Conservation (phyloP, 1,140 invertebrate species). For the Cotesia chilonis region DNA sequence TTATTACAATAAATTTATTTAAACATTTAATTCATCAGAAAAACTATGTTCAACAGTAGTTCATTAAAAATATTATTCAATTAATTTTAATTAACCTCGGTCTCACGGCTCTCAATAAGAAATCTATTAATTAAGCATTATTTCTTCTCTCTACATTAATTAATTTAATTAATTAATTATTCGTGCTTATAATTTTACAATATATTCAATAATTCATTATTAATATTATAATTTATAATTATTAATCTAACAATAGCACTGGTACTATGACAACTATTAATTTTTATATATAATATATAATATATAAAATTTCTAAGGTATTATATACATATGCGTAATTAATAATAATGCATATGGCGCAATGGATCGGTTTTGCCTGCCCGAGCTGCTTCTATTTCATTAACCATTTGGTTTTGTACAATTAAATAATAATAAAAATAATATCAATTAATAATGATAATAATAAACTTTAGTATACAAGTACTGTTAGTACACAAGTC, state of each 20-base stretch:
- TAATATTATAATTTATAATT: constrained; percentile 25
- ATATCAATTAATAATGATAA: neutral
- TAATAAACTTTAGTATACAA: neutral
- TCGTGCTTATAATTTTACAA: neutral
- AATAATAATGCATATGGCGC: constrained; percentile 51
- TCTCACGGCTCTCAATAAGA: too few species aligned
- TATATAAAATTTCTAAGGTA: constrained; percentile 28
- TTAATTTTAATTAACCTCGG: too few species aligned
- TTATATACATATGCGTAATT: constrained; percentile 47
- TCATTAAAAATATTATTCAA: too few species aligned
- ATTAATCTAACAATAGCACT: constrained; percentile 37
- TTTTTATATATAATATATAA: constrained; percentile 23
- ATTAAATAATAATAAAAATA: constrained; percentile 8
- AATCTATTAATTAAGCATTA: too few species aligned
- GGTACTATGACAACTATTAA: constrained; percentile 51
- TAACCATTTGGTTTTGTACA: constrained; percentile 34
- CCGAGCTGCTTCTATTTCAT: constrained; percentile 55
- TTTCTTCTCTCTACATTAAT: too few species aligned
- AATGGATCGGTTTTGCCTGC: constrained; percentile 54
- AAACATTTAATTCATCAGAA: too few species aligned
- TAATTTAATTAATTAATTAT: neutral
- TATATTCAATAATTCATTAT: neutral
- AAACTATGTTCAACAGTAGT: too few species aligned
- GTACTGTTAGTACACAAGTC: too few species aligned
- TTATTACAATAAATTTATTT: too few species aligned